Base-by-base conservation (phyloP, 2,113 vertebrate genomes). In the Camelus dromedarius region DNA sequence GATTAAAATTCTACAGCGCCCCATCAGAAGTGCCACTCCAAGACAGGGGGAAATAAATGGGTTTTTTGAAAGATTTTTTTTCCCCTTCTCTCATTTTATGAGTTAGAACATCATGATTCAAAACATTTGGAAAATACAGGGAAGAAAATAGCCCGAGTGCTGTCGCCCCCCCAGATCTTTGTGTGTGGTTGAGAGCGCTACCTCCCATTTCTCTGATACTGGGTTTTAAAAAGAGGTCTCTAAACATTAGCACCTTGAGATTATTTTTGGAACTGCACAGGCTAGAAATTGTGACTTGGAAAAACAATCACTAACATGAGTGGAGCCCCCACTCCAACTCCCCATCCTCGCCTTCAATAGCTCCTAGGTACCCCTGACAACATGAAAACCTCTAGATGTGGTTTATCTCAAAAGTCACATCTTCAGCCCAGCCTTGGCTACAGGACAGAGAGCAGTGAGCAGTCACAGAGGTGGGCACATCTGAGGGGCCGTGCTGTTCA, bases 401-500 rank as follows among this genome's bases (percentile, higher is more conserved):
- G 20, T 18, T 26, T 70, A 18, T 32, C 24, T 24, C 67, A 24
- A 9, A 58, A 73, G 92, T 16, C 38, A n/a, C 69, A 75, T 38
- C 32, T 16, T 16, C 20, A 2, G 20, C 64, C 35, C 19, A 20
- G 30, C 0, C 52, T 7, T 6, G 48, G 50, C 6, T 11, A 7
- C 6, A 0, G n/a, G 24, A 48, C 26, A 22, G 22, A 4, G n/a
- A 22, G 1, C 28, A 3, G 72, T 7, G 48, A 48, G 70, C 60
- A 11, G 76, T 2, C 54, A 8, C 22, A 7, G 38, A 10, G n/a
- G 32, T 0, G n/a, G 48, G 64, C 26, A 2, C 3, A 1, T 13
- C 60, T 2, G 6, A 20, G 56, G 0, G 0, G 69, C 19, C 19
- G 11, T 1, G 5, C 48, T 2, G 0, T 7, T 12, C 6, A 5